Conservation (phyloP, 2,113 vertebrate genomes). For the Rhipidura dahli region DNA sequence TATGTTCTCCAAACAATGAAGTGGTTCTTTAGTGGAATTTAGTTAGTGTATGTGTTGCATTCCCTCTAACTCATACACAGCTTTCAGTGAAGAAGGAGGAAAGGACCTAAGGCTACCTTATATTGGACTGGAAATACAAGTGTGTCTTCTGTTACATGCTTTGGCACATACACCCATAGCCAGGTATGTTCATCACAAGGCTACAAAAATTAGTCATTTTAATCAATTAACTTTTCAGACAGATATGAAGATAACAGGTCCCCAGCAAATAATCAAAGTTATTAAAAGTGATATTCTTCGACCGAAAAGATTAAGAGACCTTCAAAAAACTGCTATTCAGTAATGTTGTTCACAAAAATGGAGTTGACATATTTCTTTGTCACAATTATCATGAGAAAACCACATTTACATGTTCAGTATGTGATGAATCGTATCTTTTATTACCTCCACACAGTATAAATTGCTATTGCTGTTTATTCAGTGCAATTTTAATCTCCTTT, state of each 20-base stretch:
- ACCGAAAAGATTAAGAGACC: not conserved
- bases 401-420: not conserved
- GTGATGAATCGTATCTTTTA: not conserved
- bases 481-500: not conserved
- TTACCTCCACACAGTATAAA: not conserved
- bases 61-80: not conserved
- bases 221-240: not conserved
- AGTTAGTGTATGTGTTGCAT: not conserved
- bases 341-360: not conserved
- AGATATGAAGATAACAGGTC: not conserved
- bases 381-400: not conserved
- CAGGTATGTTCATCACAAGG: not conserved
- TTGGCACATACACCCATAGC: not conserved
- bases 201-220: not conserved
- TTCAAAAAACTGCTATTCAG: not conserved
- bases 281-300: not conserved
- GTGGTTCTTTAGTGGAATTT: not conserved
- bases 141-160: not conserved
- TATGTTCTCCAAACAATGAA: not conserved
- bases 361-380: not conserved
- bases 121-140: not conserved
- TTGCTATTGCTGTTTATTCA: not conserved
- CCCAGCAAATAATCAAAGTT: not conserved
- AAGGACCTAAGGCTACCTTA: not conserved
- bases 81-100: not conserved